Percentiles rank a stretch among this genome's conserved stretches.
phyloP scores from a whole-genome alignment of 2,797 vertebrate species.

The Leptodactylus fallax region DNA sequence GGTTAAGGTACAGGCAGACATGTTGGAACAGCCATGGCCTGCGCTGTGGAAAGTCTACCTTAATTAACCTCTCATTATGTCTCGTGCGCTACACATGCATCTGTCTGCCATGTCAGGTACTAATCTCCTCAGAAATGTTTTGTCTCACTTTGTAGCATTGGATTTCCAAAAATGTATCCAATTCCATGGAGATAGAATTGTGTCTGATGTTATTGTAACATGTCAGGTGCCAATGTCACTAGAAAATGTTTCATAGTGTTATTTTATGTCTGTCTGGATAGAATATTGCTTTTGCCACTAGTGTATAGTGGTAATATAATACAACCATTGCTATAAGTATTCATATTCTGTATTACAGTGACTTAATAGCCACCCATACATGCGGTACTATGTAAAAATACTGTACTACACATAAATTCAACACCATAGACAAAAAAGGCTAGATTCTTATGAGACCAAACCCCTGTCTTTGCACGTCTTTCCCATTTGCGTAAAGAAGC shows the following conservation, averaged over 20 bases:
- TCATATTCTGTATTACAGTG: background rate
- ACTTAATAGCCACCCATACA: background rate
- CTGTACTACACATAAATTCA: background rate
- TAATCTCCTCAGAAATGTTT: conserved; percentile 31
- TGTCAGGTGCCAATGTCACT: background rate
- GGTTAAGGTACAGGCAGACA: background rate
- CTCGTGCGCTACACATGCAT: background rate
- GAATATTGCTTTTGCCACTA: background rate
- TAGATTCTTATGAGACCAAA: too few species aligned
- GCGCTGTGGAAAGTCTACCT: conserved; percentile 41
- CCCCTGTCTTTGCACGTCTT: too few species aligned
- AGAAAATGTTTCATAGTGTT: background rate
- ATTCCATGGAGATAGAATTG: conserved; percentile 1
- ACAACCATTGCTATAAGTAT: background rate
- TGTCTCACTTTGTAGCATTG: conserved; percentile 17
- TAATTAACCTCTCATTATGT: conserved; percentile 55
- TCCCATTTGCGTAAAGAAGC: too few species aligned
- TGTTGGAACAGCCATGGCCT: conserved; percentile 13
- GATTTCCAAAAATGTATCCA: conserved; percentile 33
- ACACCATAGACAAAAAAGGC: too few species aligned
- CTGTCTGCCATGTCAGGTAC: conserved; percentile 39
- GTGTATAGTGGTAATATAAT: background rate
- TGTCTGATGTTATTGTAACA: conserved; percentile 30
- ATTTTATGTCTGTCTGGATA: background rate
- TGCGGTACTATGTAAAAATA: background rate